phyloP scores from a whole-genome alignment of 2,113 vertebrate genomes.

The Amazona vittata region DNA sequence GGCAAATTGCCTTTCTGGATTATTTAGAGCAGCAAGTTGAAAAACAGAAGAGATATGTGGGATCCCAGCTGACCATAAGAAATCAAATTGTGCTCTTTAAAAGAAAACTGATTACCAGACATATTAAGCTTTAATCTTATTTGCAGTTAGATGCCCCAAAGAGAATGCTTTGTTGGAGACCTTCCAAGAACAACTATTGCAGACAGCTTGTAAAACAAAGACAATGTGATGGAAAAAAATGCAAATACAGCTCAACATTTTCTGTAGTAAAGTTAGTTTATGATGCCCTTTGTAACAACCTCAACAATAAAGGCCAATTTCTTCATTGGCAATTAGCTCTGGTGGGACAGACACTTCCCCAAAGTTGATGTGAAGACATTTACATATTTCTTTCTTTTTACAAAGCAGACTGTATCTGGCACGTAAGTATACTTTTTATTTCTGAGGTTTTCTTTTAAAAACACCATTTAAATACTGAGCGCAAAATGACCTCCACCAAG shows the following conservation, averaged over 20 bases:
- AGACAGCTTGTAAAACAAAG: constrained; percentile 51
- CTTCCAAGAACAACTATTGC: constrained; percentile 47
- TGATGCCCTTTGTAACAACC: background rate
- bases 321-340: constrained; percentile 16
- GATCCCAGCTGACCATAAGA: constrained; percentile 49
- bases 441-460: constrained; percentile 1
- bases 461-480: background rate
- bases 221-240: constrained; percentile 14
- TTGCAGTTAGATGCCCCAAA: constrained; percentile 59
- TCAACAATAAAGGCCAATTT: background rate
- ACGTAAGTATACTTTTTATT: background rate
- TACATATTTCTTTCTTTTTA: background rate
- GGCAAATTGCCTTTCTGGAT: constrained; percentile 14
- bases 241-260: constrained; percentile 12
- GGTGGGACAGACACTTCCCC: background rate
- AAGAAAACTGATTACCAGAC: constrained; percentile 58
- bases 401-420: background rate
- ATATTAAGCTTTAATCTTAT: constrained; percentile 67
- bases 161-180: constrained; percentile 53
- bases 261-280: constrained; percentile 35
- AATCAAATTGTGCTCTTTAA: constrained; percentile 54
- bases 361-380: background rate
- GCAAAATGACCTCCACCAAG: background rate
- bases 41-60: background rate
- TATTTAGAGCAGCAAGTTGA: constrained; percentile 11